Base-by-base conservation (phyloP, 2,888 invertebrate species). In the Dilophus febrilis region DNA sequence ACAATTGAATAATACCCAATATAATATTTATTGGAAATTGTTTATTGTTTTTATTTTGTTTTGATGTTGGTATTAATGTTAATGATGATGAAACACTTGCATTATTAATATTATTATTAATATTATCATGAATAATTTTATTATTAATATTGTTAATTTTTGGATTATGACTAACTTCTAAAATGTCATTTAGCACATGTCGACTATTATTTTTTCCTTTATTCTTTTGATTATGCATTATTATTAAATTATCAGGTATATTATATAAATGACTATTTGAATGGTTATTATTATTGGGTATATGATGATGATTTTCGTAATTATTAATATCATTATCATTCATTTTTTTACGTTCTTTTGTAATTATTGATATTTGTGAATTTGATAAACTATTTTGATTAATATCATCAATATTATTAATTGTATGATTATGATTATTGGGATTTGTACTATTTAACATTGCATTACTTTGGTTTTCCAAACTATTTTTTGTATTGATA, bases 361-460 rank as follows among this genome's bases (percentile, higher is more conserved):
- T 52, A 27, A 58, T 48, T 45, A 58, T 59, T 4, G 55, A 53
- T 11, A 55, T 56, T 45, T 60, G 58, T 33, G 58, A 60, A 40
- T 58, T 59, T 45, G 59, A 55, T 39, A 59, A 48, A 45, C 57
- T 58, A 42, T 53, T 49, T 37, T 50, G 51, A 37, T 48, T 47
- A 33, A 46, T 49, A 19, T 47, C 48, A 45, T 56, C 58, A 28
- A 52, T 58, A 36, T 54, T 48, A 42, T 58, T n/a, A n/a, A n/a
- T n/a, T n/a, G n/a, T n/a, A n/a, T n/a, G n/a, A n/a, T n/a, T n/a
- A n/a, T n/a, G n/a, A n/a, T n/a, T n/a, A n/a, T n/a, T n/a, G n/a
- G n/a, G n/a, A n/a, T n/a, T 59, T 31, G 53, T 53, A 47, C 54
- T 55, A 42, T 55, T 53, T 40, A 51, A 52, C 28, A 58, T 52